Percentiles rank a stretch among this genome's conserved stretches.
These are phyloP conservation scores for Cheilosia impressa DNA, from an alignment of 2,888 invertebrate species.

Conservation along the genomic window DNA sequence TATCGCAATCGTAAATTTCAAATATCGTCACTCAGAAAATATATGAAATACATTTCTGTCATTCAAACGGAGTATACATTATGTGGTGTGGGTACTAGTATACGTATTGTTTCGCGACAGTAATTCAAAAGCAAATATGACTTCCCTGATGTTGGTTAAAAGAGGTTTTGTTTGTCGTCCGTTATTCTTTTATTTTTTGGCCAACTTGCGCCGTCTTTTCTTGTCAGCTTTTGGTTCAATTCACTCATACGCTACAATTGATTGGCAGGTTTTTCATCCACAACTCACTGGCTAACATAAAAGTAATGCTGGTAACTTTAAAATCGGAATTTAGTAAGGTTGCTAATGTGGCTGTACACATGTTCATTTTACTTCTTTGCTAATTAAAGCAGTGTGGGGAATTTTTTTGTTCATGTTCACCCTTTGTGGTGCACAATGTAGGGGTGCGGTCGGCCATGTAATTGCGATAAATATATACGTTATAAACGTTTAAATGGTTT, in stretches of 20 bases:
- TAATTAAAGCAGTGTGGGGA: not conserved
- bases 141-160: constrained; percentile 10
- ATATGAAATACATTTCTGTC: constrained; percentile 33
- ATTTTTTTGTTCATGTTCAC: not conserved
- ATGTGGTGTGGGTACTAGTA: not conserved
- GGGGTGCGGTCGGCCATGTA: not conserved
- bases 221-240: constrained; percentile 17
- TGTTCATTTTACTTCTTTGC: not conserved
- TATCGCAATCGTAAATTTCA: constrained; percentile 50
- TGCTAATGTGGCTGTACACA: not conserved
- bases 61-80: not conserved
- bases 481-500: not conserved
- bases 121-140: constrained; percentile 28
- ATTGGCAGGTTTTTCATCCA: not conserved
- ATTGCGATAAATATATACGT: no score
- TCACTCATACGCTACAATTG: constrained; percentile 16
- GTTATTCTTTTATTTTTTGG: not conserved
- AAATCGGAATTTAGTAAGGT: not conserved
- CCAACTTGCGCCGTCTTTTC: not conserved
- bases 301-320: not conserved
- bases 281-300: not conserved
- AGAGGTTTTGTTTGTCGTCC: not conserved
- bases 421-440: not conserved
- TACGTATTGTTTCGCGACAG: constrained; percentile 5
- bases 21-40: constrained; percentile 44